Evolutionary conservation across 1,140 invertebrate genomes (phyloP), one percentile per base, ranked within the genome.

Genomic region (Bombus turneri): DNA sequence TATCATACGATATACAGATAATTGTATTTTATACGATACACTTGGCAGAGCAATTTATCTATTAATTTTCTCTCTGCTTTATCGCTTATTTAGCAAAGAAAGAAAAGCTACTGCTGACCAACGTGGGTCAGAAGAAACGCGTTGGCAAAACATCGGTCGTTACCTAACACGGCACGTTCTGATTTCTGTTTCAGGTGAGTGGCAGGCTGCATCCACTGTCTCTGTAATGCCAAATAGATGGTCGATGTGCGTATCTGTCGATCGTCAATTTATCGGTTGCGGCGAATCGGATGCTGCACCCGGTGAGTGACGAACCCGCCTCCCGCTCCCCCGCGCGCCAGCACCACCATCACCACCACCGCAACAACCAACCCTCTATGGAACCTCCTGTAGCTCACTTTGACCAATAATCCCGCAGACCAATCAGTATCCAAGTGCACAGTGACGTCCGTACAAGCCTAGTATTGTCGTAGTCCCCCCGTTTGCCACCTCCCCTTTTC

Each of bases 201-300:
- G 92, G 94, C 94, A 93, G 93, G 92, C 93, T 93, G 94, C 94
- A 94, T 91, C 94, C 93, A 93, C 93, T 92, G 93, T 94, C 93
- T 94, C 92, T 94, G 93, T 95, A 95, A 95, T 95, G 94, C 95
- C 95, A 95, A 95, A 95, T 95, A 95, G 94, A 93, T 94, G 89
- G 90, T 95, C 94, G 94, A 95, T 95, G 94, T 94, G 94, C 93
- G 92, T 93, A 94, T 93, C 93, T 94, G 94, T 94, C 93, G 94
- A 94, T 94, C 93, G 94, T 95, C 93, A 94, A 92, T 94, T 94
- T 94, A 95, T 95, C 94, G 95, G 94, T 95, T 94, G 95, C 93
- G 95, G 95, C 95, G 93, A 94, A 93, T 91, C 91, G 93, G 92
- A 94, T 92, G 94, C 94, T 95, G 94, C 94, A 94, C 91, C 94